These are phyloP conservation scores for Arnoldichthys spilopterus DNA, from an alignment of 2,797 vertebrate species.

Conservation along the genomic window DNA sequence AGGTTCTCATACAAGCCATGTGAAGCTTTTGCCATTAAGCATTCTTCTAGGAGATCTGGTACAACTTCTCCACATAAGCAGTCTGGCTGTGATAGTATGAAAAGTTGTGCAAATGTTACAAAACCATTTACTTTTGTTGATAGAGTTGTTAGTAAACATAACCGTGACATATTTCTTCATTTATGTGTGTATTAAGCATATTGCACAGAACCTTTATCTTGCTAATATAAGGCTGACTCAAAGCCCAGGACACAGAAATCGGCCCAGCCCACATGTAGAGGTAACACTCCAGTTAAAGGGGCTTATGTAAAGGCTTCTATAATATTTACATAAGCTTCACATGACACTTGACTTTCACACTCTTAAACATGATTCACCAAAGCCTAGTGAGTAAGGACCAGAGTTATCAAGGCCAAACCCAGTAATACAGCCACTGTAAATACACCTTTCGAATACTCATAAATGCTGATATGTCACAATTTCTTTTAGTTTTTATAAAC, in stretches of 20 bases:
- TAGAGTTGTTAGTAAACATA: not conserved
- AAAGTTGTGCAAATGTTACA: not conserved
- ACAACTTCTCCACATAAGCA: not conserved
- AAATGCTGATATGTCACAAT: not conserved
- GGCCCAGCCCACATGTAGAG: conserved; percentile 37
- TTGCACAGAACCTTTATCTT: conserved; percentile 7
- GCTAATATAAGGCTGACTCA: conserved; percentile 41
- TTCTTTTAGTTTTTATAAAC: not conserved
- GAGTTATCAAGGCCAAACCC: not conserved
- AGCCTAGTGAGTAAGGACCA: not conserved
- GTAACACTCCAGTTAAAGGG: conserved; percentile 37
- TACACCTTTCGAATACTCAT: not conserved
- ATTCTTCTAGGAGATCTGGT: not conserved
- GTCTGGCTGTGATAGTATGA: not conserved
- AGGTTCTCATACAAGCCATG: not conserved
- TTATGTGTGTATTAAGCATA: not conserved
- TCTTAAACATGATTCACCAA: conserved; percentile 14
- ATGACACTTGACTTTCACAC: conserved; percentile 40
- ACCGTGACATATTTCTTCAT: not conserved
- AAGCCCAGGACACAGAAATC: conserved; percentile 34
- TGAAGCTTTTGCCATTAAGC: not conserved
- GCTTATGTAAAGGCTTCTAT: conserved; percentile 48
- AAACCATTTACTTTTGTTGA: not conserved
- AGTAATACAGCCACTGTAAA: not conserved
- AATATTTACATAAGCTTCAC: conserved; percentile 49